phyloP scores from a whole-genome alignment of 2,888 invertebrate genomes.

The Philaethria dido region DNA sequence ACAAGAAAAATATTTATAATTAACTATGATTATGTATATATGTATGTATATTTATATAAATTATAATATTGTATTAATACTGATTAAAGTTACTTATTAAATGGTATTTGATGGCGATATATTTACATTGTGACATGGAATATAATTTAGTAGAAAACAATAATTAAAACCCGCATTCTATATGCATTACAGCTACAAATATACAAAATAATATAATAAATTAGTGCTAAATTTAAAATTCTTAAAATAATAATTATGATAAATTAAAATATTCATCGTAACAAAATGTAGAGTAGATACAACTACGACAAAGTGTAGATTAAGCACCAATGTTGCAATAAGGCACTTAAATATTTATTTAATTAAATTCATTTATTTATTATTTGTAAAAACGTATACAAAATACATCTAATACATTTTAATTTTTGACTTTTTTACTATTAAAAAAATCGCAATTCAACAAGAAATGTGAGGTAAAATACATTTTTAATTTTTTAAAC shows the following conservation, averaged over 20 bases:
- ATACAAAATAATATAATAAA: slow-evolving; percentile 71
- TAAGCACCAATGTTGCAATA: slow-evolving; percentile 29
- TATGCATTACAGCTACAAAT: slow-evolving; percentile 56
- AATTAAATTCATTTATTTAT: background rate
- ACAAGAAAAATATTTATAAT: background rate
- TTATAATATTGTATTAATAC: slow-evolving; percentile 79
- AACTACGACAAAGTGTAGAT: slow-evolving; percentile 15
- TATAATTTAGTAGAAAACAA: slow-evolving; percentile 68
- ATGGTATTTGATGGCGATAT: slow-evolving; percentile 74
- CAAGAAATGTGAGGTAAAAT: background rate
- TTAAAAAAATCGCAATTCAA: background rate
- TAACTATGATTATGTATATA: slow-evolving; percentile 5
- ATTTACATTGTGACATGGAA: slow-evolving; percentile 75
- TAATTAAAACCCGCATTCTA: slow-evolving; percentile 73
- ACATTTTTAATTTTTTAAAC: slow-evolving; percentile 1
- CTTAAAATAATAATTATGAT: slow-evolving; percentile 24
- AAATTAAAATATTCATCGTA: slow-evolving; percentile 26
- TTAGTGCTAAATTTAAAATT: slow-evolving; percentile 57
- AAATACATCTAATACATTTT: background rate
- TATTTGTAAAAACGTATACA: background rate
- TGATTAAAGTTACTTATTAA: slow-evolving; percentile 74
- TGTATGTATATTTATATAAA: slow-evolving; percentile 52
- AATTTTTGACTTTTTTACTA: background rate
- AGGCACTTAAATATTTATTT: slow-evolving; percentile 28
- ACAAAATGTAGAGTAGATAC: slow-evolving; percentile 8